These are phyloP conservation scores for Prolemur simus DNA, from an alignment of 2,113 vertebrate species.

Conservation along the genomic window DNA sequence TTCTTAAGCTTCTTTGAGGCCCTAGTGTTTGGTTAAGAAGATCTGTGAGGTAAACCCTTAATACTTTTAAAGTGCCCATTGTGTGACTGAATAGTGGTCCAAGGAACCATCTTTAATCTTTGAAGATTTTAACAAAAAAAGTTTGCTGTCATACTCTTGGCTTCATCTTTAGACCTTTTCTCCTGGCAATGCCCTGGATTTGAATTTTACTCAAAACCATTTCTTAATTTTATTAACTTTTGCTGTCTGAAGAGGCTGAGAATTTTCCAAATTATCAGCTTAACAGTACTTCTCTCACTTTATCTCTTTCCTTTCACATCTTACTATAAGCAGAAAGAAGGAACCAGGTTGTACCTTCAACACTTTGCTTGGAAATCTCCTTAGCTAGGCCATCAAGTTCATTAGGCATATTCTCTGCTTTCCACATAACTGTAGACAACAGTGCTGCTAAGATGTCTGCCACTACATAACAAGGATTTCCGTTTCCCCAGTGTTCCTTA, in stretches of 20 bases:
- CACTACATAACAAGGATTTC: neutral
- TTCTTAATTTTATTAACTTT: constrained; percentile 1
- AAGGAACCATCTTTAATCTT: neutral
- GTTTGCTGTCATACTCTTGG: neutral
- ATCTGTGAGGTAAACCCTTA: neutral
- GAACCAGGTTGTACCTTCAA: neutral
- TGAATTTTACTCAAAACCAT: neutral
- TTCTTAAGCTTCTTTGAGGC: neutral
- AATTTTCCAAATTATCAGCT: neutral
- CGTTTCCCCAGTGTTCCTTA: neutral
- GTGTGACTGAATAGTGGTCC: neutral
- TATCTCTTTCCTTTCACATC: neutral
- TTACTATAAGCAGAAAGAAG: neutral
- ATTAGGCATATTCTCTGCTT: neutral
- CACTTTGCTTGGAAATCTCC: neutral
- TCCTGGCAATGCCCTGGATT: neutral
- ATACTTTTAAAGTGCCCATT: neutral
- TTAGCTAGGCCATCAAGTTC: neutral
- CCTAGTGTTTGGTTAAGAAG: neutral
- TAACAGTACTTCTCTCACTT: neutral
- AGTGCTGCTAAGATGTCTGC: neutral
- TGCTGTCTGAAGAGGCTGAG: neutral
- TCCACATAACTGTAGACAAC: neutral
- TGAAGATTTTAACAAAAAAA: neutral
- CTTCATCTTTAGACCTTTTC: neutral